Percentiles rank a stretch among this genome's conserved stretches.
phyloP scores from a whole-genome alignment of 2,888 invertebrate genomes.

The Orthosia incerta region DNA sequence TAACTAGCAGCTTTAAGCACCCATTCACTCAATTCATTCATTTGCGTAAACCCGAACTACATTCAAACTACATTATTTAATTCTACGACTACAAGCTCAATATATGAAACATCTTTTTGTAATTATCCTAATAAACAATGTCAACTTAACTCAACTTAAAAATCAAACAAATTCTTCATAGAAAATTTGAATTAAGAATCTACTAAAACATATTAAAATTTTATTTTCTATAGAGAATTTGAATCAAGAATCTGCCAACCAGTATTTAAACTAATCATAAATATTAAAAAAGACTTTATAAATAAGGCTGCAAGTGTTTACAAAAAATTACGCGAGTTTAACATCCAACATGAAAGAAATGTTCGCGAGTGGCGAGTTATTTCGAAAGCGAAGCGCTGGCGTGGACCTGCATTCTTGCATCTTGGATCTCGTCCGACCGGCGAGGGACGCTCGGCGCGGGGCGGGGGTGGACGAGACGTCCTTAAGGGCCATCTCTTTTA shows the following conservation, averaged over 20 bases:
- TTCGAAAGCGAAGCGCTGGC: constrained; percentile 85
- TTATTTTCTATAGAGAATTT: background rate
- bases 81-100: background rate
- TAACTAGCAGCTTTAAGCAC: background rate
- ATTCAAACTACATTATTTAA: background rate
- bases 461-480: constrained; percentile 43
- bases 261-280: background rate
- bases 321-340: constrained; percentile 46
- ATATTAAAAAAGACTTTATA: no score
- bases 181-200: background rate
- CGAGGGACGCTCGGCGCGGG: constrained; percentile 60
- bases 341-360: constrained; percentile 73
- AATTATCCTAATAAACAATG: background rate
- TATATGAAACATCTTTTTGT: background rate
- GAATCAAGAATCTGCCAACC: background rate
- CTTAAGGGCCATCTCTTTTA: constrained; percentile 63
- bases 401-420: constrained; percentile 85
- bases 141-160: background rate
- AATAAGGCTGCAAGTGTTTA: constrained; percentile 28
- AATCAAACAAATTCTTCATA: background rate
- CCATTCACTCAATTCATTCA: background rate
- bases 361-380: constrained; percentile 79
- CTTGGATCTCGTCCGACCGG: constrained; percentile 86
- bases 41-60: background rate
- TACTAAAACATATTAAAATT: background rate